phyloP scores from a whole-genome alignment of 2,113 vertebrate species.

The Coracopsis vasa region DNA sequence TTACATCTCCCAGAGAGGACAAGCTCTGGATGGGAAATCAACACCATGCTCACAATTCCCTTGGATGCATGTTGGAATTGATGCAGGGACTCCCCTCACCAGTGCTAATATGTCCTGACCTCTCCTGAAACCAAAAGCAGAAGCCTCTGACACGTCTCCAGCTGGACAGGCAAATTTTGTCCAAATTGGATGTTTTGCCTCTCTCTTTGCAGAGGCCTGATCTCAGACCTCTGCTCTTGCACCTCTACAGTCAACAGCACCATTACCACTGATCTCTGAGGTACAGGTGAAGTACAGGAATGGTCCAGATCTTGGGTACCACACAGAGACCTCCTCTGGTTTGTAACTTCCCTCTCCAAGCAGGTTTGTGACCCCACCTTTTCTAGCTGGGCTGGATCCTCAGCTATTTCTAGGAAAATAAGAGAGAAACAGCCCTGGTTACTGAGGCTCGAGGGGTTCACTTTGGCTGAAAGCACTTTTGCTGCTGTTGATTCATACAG shows the following conservation, averaged over 20 bases:
- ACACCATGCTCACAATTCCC: not conserved
- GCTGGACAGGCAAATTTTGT: not conserved
- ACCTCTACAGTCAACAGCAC: not conserved
- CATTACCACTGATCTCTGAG: not conserved
- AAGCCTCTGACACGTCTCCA: not conserved
- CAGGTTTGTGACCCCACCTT: not conserved
- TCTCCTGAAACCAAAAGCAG: not conserved
- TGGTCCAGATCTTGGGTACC: not conserved
- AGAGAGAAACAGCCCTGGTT: not conserved
- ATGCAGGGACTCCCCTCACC: not conserved
- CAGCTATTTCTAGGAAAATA: not conserved
- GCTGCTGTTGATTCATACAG: not conserved
- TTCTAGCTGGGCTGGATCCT: not conserved
- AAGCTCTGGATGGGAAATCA: not conserved
- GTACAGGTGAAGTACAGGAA: fast-evolving
- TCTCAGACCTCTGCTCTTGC: not conserved
- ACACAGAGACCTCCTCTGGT: not conserved
- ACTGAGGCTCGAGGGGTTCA: not conserved
- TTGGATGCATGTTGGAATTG: not conserved
- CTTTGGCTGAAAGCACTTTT: not conserved
- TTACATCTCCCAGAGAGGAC: not conserved
- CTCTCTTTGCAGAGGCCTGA: not conserved
- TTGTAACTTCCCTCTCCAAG: not conserved
- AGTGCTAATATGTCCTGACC: not conserved
- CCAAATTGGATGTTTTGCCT: not conserved